These are phyloP conservation scores for Thaumetopoea pityocampa DNA, from an alignment of 1,140 invertebrate genomes.

Conservation along the genomic window DNA sequence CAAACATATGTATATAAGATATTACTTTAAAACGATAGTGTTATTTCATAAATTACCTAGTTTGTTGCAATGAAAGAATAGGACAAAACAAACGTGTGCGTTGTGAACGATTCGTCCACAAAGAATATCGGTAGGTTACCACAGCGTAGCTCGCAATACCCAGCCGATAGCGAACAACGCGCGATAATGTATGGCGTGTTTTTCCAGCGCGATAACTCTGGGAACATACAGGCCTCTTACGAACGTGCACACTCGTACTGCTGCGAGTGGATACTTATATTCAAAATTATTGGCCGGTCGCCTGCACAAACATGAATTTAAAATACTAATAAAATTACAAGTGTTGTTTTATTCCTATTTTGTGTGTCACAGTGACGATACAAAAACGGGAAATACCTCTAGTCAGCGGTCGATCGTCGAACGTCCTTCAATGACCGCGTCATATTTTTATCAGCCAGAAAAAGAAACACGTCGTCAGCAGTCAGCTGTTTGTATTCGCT, in stretches of 20 bases:
- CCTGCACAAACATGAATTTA: too few species aligned
- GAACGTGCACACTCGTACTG: constrained; percentile 20
- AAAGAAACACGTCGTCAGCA: constrained; percentile 51
- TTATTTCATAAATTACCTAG: too few species aligned
- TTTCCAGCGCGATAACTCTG: constrained; percentile 60
- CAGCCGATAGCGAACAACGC: constrained; percentile 60
- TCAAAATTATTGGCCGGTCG: too few species aligned
- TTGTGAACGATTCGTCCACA: constrained; percentile 7
- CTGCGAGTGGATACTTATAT: too few species aligned
- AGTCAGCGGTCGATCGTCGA: constrained; percentile 44
- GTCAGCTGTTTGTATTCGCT: constrained; percentile 68
- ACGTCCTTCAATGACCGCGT: constrained; percentile 66
- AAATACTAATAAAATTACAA: constrained; percentile 28
- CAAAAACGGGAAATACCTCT: constrained; percentile 61
- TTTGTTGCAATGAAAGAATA: too few species aligned
- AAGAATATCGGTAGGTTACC: constrained; percentile 2
- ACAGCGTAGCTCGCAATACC: constrained; percentile 22
- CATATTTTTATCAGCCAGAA: constrained; percentile 60
- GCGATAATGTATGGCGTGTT: constrained; percentile 65
- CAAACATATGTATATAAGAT: too few species aligned
- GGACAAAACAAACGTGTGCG: background rate
- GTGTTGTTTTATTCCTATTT: constrained; percentile 35
- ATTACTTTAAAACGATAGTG: too few species aligned
- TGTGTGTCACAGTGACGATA: constrained; percentile 39
- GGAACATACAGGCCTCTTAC: constrained; percentile 44